A percentile compares a stretch with the other conserved stretches of the same genome.
These are phyloP conservation scores for Clinocottus analis DNA, from an alignment of 2,113 vertebrate genomes.

Conservation along the genomic window DNA sequence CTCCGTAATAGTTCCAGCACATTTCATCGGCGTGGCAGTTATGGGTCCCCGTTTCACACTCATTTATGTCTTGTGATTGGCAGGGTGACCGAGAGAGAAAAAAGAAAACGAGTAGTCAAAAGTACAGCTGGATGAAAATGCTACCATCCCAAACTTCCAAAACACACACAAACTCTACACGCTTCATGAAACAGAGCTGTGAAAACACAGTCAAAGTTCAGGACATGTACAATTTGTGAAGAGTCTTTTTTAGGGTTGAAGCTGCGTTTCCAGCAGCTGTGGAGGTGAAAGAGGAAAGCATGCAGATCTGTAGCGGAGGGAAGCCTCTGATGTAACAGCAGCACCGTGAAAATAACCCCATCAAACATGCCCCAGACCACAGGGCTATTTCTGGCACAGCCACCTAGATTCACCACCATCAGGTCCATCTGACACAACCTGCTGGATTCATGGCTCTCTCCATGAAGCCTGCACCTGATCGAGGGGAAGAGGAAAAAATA, in stretches of 20 bases:
- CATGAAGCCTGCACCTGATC: slow-evolving; percentile 75
- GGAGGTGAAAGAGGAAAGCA: slow-evolving; percentile 40
- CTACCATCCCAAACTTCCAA: slow-evolving; percentile 22
- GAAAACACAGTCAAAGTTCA: slow-evolving; percentile 42
- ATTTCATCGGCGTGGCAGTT: slow-evolving; percentile 95
- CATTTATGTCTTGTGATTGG: slow-evolving; percentile 90
- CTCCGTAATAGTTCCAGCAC: slow-evolving; percentile 97
- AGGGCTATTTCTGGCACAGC: slow-evolving; percentile 78
- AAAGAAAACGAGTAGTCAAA: slow-evolving; percentile 28
- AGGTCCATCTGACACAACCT: slow-evolving; percentile 67
- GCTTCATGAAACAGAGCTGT: slow-evolving; percentile 43
- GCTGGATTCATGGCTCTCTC: slow-evolving; percentile 64
- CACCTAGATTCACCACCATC: slow-evolving; percentile 71
- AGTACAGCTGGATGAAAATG: slow-evolving; percentile 40
- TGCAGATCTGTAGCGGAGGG: slow-evolving; percentile 43
- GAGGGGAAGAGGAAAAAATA: slow-evolving; percentile 70
- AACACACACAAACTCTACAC: slow-evolving; percentile 31
- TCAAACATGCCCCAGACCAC: slow-evolving; percentile 72
- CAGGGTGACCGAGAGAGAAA: slow-evolving; percentile 37
- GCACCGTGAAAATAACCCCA: slow-evolving; percentile 67
- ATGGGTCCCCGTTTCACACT: slow-evolving; percentile 90
- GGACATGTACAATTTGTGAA: slow-evolving; percentile 2
- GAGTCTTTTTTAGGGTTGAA: background rate
- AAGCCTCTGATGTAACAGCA: slow-evolving; percentile 60
- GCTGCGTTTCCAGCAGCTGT: slow-evolving; percentile 25